Base-by-base conservation (phyloP, 2,888 invertebrate genomes). In the Sympetrum striolatum region DNA sequence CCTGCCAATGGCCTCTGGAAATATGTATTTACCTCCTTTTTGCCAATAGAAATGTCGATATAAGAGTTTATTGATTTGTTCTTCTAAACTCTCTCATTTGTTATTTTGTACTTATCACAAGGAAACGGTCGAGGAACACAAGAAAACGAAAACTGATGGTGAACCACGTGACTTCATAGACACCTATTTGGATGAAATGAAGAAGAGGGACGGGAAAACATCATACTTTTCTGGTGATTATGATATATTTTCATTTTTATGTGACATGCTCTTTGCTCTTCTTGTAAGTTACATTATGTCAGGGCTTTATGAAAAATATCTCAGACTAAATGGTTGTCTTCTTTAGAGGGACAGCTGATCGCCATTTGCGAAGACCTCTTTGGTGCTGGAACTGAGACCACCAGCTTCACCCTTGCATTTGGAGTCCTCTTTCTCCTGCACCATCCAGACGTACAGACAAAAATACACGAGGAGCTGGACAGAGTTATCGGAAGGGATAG, bases 141-240 rank as follows among this genome's bases (percentile, higher is more conserved):
- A 64, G 18, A 44, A 31, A 90, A 60, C 90, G 3, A 73, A 60
- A 31, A 64, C 58, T 5, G 60, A 64, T 90, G 64, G 44, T 25
- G 35, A 90, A 18, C 90, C 90, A 35, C 53, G 90, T 25, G 90
- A 90, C 64, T 90, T 90, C 64, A 90, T 90, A 25, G 90, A 90
- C 31, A 2, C 64, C 2, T 90, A 90, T 73, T 22, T 90, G 58
- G 64, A 44, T 44, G 90, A 73, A 73, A 90, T 90, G 14, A 39
- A 73, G 6, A 90, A 73, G 35, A 58, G 64, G n/a, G 22, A 25
- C 10, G 58, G 58, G 58, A n/a, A 90, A 2, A 22, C 31, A 8
- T 60, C 90, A 64, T 73, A 58, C 18, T 90, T 90, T 73, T 64
- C 39, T 6, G 44, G 81, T 81, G 14, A 81, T 39, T 0, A 10